Conservation (phyloP, 2,113 vertebrate genomes). For the Pterocles orientalis region DNA sequence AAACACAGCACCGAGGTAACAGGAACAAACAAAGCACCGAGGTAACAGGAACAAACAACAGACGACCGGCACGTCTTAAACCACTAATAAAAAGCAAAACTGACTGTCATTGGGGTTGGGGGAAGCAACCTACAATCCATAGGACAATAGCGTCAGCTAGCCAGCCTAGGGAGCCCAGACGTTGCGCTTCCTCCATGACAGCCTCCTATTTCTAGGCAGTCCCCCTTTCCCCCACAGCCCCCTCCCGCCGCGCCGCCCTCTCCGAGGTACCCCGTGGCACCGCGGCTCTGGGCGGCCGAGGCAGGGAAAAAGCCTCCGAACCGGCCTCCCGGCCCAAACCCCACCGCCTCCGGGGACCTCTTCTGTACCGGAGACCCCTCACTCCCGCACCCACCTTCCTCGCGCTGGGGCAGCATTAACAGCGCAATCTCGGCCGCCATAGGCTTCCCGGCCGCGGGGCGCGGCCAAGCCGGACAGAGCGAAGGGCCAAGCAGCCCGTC, state of each 20-base stretch:
- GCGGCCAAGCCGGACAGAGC: not conserved
- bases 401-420: too few relatives aligned
- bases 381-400: fast-evolving
- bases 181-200: fast-evolving
- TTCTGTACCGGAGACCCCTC: too few relatives aligned
- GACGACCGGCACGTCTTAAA: not conserved
- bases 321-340: not conserved
- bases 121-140: too few relatives aligned
- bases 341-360: too few relatives aligned
- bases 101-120: not conserved
- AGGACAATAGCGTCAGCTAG: too few relatives aligned
- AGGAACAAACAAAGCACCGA: not conserved
- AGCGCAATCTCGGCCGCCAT: not conserved
- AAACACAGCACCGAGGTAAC: not conserved
- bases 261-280: not conserved
- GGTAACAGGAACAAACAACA: not conserved
- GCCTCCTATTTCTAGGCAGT: fast-evolving
- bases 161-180: too few relatives aligned
- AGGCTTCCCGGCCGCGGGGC: not conserved
- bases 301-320: not conserved
- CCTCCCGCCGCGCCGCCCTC: not conserved
- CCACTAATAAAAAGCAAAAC: not conserved
- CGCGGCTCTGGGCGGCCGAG: too few relatives aligned
- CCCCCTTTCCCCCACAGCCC: not conserved
- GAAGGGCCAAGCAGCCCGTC: not conserved